A percentile compares a stretch with the other conserved stretches of the same genome.
These are phyloP conservation scores for Nyctereutes procyonoides DNA, from an alignment of 2,113 vertebrate species.

Conservation along the genomic window DNA sequence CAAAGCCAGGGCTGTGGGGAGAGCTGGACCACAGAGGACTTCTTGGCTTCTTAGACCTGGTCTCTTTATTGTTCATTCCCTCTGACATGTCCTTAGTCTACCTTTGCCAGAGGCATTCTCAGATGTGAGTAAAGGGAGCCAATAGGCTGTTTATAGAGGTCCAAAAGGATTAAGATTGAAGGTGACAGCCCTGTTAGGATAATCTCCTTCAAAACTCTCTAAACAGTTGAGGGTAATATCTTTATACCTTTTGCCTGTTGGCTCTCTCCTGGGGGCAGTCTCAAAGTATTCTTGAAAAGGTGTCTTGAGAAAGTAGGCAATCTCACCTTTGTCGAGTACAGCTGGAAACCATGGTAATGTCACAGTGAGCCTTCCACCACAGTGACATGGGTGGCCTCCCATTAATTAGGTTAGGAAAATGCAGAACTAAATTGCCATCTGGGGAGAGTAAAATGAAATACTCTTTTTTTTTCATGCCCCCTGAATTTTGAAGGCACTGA, in stretches of 20 bases:
- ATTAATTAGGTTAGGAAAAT: constrained; percentile 64
- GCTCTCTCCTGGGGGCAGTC: constrained; percentile 71
- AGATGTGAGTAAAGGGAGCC: constrained; percentile 67
- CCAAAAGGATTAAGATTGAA: constrained; percentile 73
- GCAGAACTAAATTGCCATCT: constrained; percentile 17
- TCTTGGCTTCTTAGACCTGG: not conserved
- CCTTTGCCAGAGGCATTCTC: constrained; percentile 69
- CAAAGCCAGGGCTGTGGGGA: not conserved
- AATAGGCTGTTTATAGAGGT: constrained; percentile 49
- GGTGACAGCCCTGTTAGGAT: constrained; percentile 69
- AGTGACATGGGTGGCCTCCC: constrained; percentile 63
- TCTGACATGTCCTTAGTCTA: constrained; percentile 61
- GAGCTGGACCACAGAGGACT: fast-evolving
- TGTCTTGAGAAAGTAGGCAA: constrained; percentile 75
- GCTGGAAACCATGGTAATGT: constrained; percentile 68
- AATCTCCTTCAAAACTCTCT: constrained; percentile 61
- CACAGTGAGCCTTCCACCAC: constrained; percentile 61
- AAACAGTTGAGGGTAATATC: constrained; percentile 69
- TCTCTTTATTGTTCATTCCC: not conserved
- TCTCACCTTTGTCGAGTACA: constrained; percentile 67
- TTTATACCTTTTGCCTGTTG: constrained; percentile 60
- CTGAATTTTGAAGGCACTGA: constrained; percentile 66
- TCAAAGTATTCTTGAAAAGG: constrained; percentile 77
- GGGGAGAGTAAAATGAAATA: constrained; percentile 17
- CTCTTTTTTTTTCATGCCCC: not conserved